Evolutionary conservation across 2,888 invertebrate genomes (phyloP), one percentile per base, ranked within the genome.

Genomic region (Nomada fucata): DNA sequence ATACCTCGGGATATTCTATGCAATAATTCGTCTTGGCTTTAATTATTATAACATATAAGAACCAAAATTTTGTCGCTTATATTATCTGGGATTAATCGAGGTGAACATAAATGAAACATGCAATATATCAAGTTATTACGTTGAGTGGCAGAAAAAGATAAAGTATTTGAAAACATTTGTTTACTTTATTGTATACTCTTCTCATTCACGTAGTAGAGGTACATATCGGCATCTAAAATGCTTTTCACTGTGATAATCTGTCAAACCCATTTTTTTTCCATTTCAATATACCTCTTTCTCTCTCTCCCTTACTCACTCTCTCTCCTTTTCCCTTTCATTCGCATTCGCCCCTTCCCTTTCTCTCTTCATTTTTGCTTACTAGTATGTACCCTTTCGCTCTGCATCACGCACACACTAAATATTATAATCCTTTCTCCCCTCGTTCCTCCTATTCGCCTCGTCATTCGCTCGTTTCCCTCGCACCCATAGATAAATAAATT

Each of bases 151-250:
- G 4, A 60, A 23, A 67, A 59, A 42, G 50, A 52, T 47, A 71
- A 76, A 50, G 42, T 29, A 79, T 84, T 91, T 92, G 91, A 92
- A 92, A 92, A 92, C 92, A 91, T 90, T 71, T 90, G 87, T 91
- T 91, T 88, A 88, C 86, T 92, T 93, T 92, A 92, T 93, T 92
- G 89, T 91, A 91, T 91, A 90, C 88, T 90, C 88, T 85, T 88
- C 90, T 90, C 89, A 84, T 89, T 82, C 89, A 86, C 87, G 85
- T 88, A 87, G 82, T 90, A 91, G 90, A 91, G 90, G 90, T 92
- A 91, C 91, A 92, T 89, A 79, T 86, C 83, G 87, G 85, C 86
- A 78, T 86, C 84, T 81, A 83, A 88, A 83, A 88, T 85, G 77
- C 83, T 78, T 71, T 74, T 77, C 75, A 72, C 75, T 73, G 74